Conservation (phyloP, 2,113 vertebrate genomes). For the Mola mola region DNA sequence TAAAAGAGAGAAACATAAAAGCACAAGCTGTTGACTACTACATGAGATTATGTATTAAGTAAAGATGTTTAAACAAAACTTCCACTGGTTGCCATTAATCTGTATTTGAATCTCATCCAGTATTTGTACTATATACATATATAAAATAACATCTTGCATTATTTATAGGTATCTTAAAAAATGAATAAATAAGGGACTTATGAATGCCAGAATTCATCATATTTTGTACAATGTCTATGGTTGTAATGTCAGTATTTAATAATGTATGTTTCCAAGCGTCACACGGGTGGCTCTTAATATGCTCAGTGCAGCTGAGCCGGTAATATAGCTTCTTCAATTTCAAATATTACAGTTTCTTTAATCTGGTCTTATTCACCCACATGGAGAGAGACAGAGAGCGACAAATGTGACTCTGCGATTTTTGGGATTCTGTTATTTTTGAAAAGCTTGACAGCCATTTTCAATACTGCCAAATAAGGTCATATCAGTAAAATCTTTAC, state of each 20-base stretch:
- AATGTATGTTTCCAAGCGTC: no score
- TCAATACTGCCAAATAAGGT: slow-evolving; percentile 5
- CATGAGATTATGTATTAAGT: no score
- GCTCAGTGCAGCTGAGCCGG: no score
- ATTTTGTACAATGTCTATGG: no score
- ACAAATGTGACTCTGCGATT: neutral
- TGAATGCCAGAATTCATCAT: no score
- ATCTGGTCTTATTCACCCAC: neutral
- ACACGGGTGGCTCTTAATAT: no score
- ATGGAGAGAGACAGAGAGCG: neutral
- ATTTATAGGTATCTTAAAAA: neutral
- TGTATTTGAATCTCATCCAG: neutral
- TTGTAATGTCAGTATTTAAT: no score
- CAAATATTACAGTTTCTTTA: no score
- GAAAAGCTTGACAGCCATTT: neutral
- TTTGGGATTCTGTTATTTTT: slow-evolving; percentile 17
- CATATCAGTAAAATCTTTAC: neutral
- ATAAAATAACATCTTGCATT: neutral
- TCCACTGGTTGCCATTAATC: neutral
- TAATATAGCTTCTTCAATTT: no score
- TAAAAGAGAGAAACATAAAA: slow-evolving; percentile 6
- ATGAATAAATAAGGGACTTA: no score
- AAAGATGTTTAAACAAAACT: neutral
- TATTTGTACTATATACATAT: neutral
- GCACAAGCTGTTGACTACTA: slow-evolving; percentile 3